These are phyloP conservation scores for Brevimyrus niger DNA, from an alignment of 2,113 vertebrate genomes.

Conservation along the genomic window DNA sequence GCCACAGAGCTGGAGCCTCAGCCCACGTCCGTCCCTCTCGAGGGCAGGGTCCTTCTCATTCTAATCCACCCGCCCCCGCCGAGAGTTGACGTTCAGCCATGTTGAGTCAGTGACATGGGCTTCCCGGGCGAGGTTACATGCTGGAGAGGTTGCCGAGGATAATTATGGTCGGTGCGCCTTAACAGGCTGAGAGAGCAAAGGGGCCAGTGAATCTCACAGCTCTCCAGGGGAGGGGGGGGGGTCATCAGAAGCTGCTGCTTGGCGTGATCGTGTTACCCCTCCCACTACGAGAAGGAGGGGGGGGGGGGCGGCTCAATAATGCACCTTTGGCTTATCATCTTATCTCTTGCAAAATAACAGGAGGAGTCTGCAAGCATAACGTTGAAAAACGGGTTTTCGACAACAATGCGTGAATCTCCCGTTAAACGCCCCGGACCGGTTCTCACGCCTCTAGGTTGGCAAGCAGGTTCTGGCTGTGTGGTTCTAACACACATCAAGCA, in stretches of 20 bases:
- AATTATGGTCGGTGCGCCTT: neutral
- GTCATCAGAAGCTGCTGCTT: neutral
- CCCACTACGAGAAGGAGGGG: neutral
- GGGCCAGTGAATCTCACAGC: neutral
- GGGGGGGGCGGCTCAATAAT: neutral
- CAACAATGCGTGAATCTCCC: neutral
- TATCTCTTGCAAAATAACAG: neutral
- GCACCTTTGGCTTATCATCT: neutral
- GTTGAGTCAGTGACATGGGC: neutral
- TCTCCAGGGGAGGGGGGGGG: neutral
- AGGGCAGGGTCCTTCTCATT: constrained; percentile 2
- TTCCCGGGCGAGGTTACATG: neutral
- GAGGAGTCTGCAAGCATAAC: neutral
- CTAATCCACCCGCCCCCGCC: neutral
- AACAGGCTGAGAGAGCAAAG: neutral
- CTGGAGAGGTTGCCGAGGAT: neutral
- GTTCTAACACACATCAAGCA: neutral
- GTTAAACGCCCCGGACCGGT: neutral
- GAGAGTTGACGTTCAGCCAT: neutral
- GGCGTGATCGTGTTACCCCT: neutral
- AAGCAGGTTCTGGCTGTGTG: neutral
- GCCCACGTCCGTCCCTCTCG: neutral
- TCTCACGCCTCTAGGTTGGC: neutral
- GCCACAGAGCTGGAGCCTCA: neutral
- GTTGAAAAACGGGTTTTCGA: neutral